These are phyloP conservation scores for Daubentonia madagascariensis DNA, from an alignment of 2,113 vertebrate genomes.

Conservation along the genomic window DNA sequence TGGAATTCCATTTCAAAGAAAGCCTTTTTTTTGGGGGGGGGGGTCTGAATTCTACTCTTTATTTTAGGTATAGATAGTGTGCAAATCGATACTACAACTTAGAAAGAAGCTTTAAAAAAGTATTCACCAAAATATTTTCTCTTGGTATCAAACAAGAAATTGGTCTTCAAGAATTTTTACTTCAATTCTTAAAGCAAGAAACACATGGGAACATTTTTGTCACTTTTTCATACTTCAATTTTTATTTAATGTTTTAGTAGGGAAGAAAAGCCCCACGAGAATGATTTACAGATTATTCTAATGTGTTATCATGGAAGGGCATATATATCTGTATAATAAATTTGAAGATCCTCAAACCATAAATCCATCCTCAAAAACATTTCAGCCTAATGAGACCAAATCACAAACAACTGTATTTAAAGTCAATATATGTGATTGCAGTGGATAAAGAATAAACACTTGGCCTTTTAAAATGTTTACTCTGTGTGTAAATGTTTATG, in stretches of 20 bases:
- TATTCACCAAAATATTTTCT: neutral
- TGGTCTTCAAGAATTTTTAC: neutral
- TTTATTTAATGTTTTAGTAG: neutral
- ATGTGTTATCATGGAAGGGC: neutral
- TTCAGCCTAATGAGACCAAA: neutral
- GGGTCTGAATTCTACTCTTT: neutral
- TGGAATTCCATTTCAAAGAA: neutral
- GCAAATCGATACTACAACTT: neutral
- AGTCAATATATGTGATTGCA: neutral
- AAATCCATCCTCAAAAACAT: neutral
- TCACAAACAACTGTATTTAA: neutral
- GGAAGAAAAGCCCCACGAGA: neutral
- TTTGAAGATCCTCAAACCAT: neutral
- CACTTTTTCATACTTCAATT: neutral
- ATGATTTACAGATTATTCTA: neutral
- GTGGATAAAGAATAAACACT: neutral
- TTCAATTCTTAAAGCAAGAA: constrained; percentile 28
- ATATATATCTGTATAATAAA: neutral
- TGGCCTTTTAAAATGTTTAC: constrained; percentile 11
- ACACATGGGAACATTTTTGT: neutral
- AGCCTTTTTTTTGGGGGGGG: neutral
- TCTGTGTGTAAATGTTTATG: constrained; percentile 27
- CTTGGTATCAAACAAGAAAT: neutral
- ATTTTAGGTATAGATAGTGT: neutral
- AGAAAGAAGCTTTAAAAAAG: neutral